phyloP scores from a whole-genome alignment of 2,888 invertebrate genomes.

The Hecatera dysodea region DNA sequence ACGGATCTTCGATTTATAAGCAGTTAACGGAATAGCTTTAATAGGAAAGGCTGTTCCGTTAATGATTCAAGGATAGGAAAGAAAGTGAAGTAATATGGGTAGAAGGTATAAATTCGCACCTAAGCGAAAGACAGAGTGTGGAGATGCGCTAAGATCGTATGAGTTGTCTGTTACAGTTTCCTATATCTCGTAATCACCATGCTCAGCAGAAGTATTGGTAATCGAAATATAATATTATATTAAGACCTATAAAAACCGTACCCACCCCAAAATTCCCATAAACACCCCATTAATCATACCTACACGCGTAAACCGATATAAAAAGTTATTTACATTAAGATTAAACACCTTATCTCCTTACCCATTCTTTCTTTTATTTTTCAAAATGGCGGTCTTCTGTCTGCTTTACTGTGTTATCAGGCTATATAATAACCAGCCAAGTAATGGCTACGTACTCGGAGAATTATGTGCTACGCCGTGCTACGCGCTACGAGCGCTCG shows the following conservation, averaged over 20 bases:
- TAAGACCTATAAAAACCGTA: neutral
- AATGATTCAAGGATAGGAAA: no score
- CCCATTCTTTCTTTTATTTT: conserved; percentile 38
- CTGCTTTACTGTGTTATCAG: conserved; percentile 57
- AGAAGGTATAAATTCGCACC: no score
- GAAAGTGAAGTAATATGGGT: no score
- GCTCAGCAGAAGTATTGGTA: neutral
- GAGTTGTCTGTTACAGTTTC: neutral
- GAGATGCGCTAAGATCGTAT: neutral
- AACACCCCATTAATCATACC: conserved; percentile 25
- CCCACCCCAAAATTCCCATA: neutral
- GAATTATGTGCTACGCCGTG: conserved; percentile 63
- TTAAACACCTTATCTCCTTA: conserved; percentile 43
- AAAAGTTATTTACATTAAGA: conserved; percentile 47
- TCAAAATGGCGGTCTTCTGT: conserved; percentile 43
- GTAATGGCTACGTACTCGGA: conserved; percentile 62
- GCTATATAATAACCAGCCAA: conserved; percentile 61
- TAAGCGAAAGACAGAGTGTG: no score
- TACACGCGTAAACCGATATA: conserved; percentile 17
- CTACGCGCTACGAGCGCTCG: conserved; percentile 60
- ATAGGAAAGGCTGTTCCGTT: no score
- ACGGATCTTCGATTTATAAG: no score
- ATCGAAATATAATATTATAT: neutral
- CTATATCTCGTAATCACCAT: neutral
- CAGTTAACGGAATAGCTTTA: no score